A percentile compares a stretch with the other conserved stretches of the same genome.
Evolutionary conservation across 2,888 invertebrate species (phyloP).

Genomic region (Drosophila recens): DNA sequence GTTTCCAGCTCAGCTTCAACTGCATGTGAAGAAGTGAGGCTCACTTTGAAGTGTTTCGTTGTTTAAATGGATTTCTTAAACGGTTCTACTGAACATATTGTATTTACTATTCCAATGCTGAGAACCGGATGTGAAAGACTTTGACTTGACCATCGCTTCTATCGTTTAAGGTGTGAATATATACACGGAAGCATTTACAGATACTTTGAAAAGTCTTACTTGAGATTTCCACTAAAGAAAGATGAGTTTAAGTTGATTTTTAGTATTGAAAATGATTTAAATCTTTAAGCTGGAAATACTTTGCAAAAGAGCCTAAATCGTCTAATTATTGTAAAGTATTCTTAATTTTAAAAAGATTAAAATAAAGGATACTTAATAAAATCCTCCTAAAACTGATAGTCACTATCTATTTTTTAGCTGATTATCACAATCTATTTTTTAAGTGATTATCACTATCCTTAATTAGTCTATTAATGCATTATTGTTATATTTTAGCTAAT

Average conservation of each 20-base stretch:
- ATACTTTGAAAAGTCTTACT: conserved; percentile 16
- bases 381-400: too few relatives aligned
- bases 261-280: background rate
- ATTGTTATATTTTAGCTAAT: too few relatives aligned
- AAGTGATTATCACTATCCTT: too few relatives aligned
- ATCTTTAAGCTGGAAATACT: background rate
- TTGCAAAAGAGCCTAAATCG: background rate
- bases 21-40: conserved; percentile 43
- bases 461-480: too few relatives aligned
- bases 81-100: conserved; percentile 73
- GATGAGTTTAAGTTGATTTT: background rate
- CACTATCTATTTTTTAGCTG: too few relatives aligned
- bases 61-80: conserved; percentile 80
- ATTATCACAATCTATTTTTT: too few relatives aligned
- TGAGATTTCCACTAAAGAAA: conserved; percentile 9
- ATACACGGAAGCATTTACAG: conserved; percentile 37
- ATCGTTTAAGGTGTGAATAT: conserved; percentile 42
- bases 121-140: conserved; percentile 77
- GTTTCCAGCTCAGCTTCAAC: background rate
- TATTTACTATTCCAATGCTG: conserved; percentile 60
- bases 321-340: background rate
- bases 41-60: conserved; percentile 77
- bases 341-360: background rate
- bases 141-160: conserved; percentile 28
- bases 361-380: background rate